Conservation (phyloP, 2,888 invertebrate species). For the Nomada fucata region DNA sequence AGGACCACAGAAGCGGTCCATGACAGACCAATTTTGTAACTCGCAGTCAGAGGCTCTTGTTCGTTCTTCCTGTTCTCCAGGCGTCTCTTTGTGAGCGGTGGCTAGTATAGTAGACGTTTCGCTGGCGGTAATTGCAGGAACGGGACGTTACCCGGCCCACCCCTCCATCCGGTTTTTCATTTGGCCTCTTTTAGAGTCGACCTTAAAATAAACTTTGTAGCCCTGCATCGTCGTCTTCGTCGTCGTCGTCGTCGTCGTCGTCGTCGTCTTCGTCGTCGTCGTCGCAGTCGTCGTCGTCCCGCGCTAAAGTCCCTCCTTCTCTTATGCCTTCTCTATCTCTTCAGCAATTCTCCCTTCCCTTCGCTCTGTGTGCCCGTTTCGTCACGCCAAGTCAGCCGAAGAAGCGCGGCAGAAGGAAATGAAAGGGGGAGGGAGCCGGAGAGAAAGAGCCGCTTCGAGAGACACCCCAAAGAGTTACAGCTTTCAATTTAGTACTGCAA, state of each 20-base stretch:
- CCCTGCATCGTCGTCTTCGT: slow-evolving; percentile 46
- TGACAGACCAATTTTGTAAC: slow-evolving; percentile 1
- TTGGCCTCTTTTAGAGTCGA: slow-evolving; percentile 73
- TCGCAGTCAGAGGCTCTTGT: background rate
- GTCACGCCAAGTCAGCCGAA: slow-evolving; percentile 46
- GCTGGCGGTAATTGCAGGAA: slow-evolving; percentile 68
- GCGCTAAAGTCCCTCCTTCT: background rate
- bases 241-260: slow-evolving; percentile 30
- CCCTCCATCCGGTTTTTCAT: slow-evolving; percentile 72
- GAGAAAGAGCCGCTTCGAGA: slow-evolving; percentile 49
- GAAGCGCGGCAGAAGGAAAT: slow-evolving; percentile 49
- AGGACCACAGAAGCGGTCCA: background rate
- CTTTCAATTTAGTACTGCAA: slow-evolving; percentile 79
- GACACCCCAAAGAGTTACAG: slow-evolving; percentile 77
- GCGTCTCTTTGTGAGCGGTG: slow-evolving; percentile 26
- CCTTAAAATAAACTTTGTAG: slow-evolving; percentile 76
- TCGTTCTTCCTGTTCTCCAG: slow-evolving; percentile 17
- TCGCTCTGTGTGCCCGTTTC: slow-evolving; percentile 40
- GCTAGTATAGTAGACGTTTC: slow-evolving; percentile 42
- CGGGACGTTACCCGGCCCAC: slow-evolving; percentile 56
- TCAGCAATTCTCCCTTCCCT: slow-evolving; percentile 24
- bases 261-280: slow-evolving; percentile 9
- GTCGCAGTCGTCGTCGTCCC: slow-evolving; percentile 32
- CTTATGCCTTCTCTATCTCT: slow-evolving; percentile 24
- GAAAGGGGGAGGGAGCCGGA: slow-evolving; percentile 40